Conservation (phyloP, 2,888 invertebrate genomes). For the Hemaris fuciformis region DNA sequence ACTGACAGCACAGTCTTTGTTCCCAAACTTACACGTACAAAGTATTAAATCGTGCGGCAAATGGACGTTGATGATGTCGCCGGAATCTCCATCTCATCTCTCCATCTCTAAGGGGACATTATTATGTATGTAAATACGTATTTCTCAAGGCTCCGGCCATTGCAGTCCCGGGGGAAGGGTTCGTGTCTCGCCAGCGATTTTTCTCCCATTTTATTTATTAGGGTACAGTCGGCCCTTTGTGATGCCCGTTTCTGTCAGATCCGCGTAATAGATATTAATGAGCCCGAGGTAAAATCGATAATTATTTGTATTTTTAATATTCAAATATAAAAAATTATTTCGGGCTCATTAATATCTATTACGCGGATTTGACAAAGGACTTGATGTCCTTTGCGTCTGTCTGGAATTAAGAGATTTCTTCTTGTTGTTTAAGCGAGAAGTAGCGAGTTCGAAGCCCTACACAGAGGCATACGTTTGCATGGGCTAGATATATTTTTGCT, state of each 20-base stretch:
- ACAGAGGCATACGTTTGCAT: too few species aligned
- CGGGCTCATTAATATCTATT: slow-evolving; percentile 32
- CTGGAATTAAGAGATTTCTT: too few species aligned
- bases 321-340: too few species aligned
- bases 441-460: too few species aligned
- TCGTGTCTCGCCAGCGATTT: slow-evolving; percentile 47
- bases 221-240: slow-evolving; percentile 34
- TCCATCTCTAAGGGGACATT: slow-evolving; percentile 39
- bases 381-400: too few species aligned
- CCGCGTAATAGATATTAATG: slow-evolving; percentile 35
- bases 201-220: slow-evolving; percentile 55
- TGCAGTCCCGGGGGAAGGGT: slow-evolving; percentile 43
- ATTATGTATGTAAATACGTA: slow-evolving; percentile 53
- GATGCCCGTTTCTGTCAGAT: slow-evolving; percentile 36
- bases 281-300: background rate
- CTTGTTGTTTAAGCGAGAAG: too few species aligned
- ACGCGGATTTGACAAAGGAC: slow-evolving; percentile 33
- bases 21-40: background rate
- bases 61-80: background rate
- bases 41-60: background rate
- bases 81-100: slow-evolving; percentile 29
- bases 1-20: background rate
- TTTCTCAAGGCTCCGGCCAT: slow-evolving; percentile 29
- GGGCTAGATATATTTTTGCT: too few species aligned
- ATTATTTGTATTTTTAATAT: background rate